A percentile compares a stretch with the other conserved stretches of the same genome.
Evolutionary conservation across 2,888 invertebrate species (phyloP).

Genomic region (Leptinotarsa tumamoca): DNA sequence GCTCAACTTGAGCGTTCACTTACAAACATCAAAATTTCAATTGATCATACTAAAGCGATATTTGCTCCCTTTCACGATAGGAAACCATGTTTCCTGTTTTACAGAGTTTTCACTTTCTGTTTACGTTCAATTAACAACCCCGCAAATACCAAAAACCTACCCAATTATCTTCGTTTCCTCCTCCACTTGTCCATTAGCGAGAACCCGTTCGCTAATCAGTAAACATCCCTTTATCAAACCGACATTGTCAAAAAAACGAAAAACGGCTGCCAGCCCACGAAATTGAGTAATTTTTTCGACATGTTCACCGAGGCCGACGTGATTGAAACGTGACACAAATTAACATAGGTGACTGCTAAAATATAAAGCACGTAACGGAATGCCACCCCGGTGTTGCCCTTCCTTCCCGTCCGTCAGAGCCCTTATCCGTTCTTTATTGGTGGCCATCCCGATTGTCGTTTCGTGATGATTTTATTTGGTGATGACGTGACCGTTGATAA

Average conservation of each 20-base stretch:
- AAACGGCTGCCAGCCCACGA: background rate
- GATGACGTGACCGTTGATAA: background rate
- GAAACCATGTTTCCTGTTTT: background rate
- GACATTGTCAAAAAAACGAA: background rate
- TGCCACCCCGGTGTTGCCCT: slow-evolving; percentile 9
- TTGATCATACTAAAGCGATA: no score
- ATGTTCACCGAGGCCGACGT: slow-evolving; percentile 7
- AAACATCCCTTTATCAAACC: slow-evolving; percentile 13
- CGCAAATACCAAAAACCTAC: background rate
- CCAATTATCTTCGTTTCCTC: background rate
- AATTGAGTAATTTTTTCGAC: slow-evolving; percentile 2
- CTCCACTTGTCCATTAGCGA: slow-evolving; percentile 10
- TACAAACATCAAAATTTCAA: no score
- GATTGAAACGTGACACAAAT: slow-evolving; percentile 23
- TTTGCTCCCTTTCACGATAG: background rate
- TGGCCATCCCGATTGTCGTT: slow-evolving; percentile 4
- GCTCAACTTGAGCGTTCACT: no score
- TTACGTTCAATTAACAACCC: background rate
- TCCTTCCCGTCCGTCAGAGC: slow-evolving; percentile 10
- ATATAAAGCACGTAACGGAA: slow-evolving; percentile 20
- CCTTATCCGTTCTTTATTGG: slow-evolving; percentile 15
- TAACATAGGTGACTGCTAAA: slow-evolving; percentile 24
- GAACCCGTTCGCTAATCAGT: slow-evolving; percentile 14
- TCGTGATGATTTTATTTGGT: background rate
- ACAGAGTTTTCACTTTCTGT: background rate